Evolutionary conservation across 2,113 vertebrate species (phyloP), one percentile per base, ranked within the genome.

Genomic region (Apodemus sylvaticus): DNA sequence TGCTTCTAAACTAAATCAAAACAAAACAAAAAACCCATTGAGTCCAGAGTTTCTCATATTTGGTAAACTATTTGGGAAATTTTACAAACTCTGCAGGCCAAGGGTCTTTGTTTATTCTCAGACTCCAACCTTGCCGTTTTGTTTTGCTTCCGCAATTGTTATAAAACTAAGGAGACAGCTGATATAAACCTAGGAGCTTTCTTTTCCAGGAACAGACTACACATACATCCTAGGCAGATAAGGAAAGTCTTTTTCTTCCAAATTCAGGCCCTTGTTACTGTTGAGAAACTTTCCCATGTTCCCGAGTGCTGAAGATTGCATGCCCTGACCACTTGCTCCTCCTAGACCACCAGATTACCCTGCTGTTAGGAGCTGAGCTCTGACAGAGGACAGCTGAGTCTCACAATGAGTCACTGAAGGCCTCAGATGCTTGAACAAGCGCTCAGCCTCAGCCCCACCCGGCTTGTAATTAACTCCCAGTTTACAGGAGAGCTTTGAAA

Each of bases 11-110:
- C 79, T 73, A 95, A 96, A 58, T 55, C 31, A 11, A 39, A 74
- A 39, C 26, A 60, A 58, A 78, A 78, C 19, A 76, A 7, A 62
- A 62, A 77, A 58, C 89, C 70, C 74, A 92, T 66, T 68, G 66
- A 96, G 60, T 66, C 85, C 55, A 62, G 79, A 94, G 86, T 64
- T 45, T 91, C 90, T 96, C 89, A 93, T 90, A 95, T 94, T 96
- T 95, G 83, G 87, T 90, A 88, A 97, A 89, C 51, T 93, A 90
- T 96, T 93, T 96, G 87, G 97, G 93, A 96, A 96, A 97, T 97
- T 97, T 93, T 95, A 96, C 26, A 66, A 96, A 96, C 85, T 89
- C 36, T 94, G 19, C 58, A 93, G 22, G 90, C 94, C 96, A 97
- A 97, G 68, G 92, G 34, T 39, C 90, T 97, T 94, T 94, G 93